Conservation (phyloP, 2,888 invertebrate genomes). For the Agrilus mali region DNA sequence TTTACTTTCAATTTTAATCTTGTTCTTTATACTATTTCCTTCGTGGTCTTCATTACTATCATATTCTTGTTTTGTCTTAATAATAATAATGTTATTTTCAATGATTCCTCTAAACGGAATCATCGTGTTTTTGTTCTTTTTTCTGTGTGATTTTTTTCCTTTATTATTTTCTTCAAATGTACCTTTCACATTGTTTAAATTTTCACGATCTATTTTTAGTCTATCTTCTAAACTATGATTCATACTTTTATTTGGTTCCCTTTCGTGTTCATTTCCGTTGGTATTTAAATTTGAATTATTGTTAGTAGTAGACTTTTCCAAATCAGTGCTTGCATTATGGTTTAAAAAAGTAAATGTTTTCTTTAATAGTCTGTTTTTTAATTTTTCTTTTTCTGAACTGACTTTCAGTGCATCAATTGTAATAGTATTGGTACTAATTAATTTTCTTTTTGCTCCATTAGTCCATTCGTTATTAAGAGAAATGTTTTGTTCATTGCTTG, state of each 20-base stretch:
- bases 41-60: constrained; percentile 5
- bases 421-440: not conserved
- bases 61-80: not conserved
- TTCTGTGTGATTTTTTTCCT: not conserved
- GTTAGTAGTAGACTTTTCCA: not conserved
- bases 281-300: not conserved
- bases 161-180: not conserved
- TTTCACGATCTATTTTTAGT: not conserved
- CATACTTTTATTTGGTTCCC: constrained; percentile 9
- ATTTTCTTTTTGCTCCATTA: too few relatives aligned
- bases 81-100: not conserved
- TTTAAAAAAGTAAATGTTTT: not conserved
- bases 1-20: not conserved
- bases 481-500: too few relatives aligned
- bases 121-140: not conserved
- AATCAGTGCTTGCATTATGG: not conserved
- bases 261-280: constrained; percentile 4
- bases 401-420: not conserved
- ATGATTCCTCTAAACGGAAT: not conserved
- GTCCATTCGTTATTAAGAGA: too few relatives aligned
- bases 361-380: not conserved
- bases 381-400: not conserved
- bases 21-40: constrained; percentile 10
- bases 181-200: not conserved
- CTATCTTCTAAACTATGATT: constrained; percentile 2